Percentiles rank a stretch among this genome's conserved stretches.
Evolutionary conservation across 2,113 vertebrate genomes (phyloP).

Genomic region (Tympanuchus pallidicinctus): DNA sequence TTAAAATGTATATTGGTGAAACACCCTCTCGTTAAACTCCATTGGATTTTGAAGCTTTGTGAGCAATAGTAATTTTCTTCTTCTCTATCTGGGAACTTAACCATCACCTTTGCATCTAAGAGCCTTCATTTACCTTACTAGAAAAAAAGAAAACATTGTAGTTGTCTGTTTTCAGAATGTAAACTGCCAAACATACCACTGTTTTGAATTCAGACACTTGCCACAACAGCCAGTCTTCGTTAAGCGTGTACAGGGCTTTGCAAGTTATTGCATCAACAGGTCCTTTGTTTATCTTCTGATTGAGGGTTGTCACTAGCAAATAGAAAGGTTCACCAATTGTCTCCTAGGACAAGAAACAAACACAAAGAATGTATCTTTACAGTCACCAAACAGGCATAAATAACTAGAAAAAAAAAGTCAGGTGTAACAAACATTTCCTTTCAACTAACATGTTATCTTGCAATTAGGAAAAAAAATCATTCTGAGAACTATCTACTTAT

Average conservation of each 20-base stretch:
- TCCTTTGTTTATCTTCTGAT: constrained; percentile 91
- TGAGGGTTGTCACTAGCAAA: constrained; percentile 89
- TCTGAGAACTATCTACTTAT: background rate
- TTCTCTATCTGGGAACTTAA: background rate
- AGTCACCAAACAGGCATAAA: background rate
- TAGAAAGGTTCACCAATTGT: constrained; percentile 92
- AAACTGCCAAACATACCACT: constrained; percentile 80
- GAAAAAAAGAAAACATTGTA: background rate
- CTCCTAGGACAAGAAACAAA: constrained; percentile 81
- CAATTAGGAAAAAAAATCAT: constrained; percentile 12
- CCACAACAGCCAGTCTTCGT: constrained; percentile 96
- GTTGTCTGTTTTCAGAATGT: background rate
- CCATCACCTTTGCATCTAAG: background rate
- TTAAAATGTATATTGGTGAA: background rate
- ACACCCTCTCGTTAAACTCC: background rate
- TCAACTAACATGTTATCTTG: background rate
- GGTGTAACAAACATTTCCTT: background rate
- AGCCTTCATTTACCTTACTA: background rate
- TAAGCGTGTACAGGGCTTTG: constrained; percentile 94
- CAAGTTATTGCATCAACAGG: constrained; percentile 93
- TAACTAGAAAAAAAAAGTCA: background rate
- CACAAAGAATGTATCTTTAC: background rate
- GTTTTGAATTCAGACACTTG: constrained; percentile 90
- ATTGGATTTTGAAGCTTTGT: background rate
- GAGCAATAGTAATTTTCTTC: background rate